These are phyloP conservation scores for Leptinotarsa undecemlineata DNA, from an alignment of 1,140 invertebrate genomes.

Conservation along the genomic window DNA sequence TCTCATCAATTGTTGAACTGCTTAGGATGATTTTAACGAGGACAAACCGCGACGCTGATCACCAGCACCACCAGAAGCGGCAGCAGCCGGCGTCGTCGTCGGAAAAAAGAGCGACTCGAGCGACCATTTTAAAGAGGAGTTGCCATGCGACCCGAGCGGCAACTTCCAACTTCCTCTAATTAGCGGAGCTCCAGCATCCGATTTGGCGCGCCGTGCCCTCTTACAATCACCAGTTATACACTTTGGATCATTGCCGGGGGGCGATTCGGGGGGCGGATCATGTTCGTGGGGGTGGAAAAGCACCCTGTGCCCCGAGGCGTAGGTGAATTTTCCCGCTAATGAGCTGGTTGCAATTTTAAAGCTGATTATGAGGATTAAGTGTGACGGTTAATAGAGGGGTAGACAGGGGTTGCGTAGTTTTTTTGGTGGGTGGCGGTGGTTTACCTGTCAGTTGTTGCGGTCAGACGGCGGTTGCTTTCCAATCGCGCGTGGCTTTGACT, in stretches of 20 bases:
- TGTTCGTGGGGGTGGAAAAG: neutral
- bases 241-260: conserved; percentile 28
- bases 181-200: conserved; percentile 39
- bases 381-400: neutral
- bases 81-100: neutral
- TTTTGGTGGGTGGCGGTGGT: neutral
- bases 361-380: conserved; percentile 1
- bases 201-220: conserved; percentile 35
- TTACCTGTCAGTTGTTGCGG: neutral
- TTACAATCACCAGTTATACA: conserved; percentile 35
- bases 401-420: neutral
- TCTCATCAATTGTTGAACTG: no score
- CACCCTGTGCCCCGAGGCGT: neutral
- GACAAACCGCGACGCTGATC: neutral
- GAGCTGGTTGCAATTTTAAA: conserved; percentile 12
- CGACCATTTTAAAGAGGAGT: conserved; percentile 24
- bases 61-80: neutral
- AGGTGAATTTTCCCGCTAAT: conserved; percentile 17
- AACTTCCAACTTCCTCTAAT: conserved; percentile 40
- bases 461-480: neutral
- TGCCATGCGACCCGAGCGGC: conserved; percentile 34
- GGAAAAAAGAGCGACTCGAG: neutral
- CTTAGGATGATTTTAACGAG: neutral
- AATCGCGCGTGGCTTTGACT: no score
- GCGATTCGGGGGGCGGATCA: conserved; percentile 1